These are phyloP conservation scores for Anoplopoma fimbria DNA, from an alignment of 2,113 vertebrate species.

Conservation along the genomic window DNA sequence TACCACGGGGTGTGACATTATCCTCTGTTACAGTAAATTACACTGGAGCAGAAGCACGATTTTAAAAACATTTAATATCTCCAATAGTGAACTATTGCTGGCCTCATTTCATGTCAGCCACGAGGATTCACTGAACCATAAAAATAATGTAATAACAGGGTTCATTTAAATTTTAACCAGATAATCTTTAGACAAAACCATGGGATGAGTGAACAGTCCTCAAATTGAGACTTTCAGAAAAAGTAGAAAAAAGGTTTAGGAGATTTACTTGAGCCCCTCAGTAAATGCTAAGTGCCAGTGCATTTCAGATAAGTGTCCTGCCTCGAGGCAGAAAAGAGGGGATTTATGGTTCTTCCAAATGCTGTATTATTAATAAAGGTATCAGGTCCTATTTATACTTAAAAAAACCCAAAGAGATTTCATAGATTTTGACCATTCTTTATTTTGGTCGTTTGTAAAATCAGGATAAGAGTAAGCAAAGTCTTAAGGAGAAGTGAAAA, in stretches of 20 bases:
- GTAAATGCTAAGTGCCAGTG: not conserved
- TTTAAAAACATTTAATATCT: not conserved
- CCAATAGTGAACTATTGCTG: not conserved
- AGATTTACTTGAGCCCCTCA: not conserved
- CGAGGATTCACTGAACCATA: not conserved
- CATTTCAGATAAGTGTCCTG: not conserved
- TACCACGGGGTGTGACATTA: conserved; percentile 3
- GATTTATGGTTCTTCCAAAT: not conserved
- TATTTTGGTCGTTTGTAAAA: conserved; percentile 3
- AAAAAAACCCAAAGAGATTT: not conserved
- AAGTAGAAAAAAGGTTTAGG: not conserved
- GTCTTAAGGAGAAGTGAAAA: conserved; percentile 9
- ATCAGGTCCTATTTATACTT: not conserved
- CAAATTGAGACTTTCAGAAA: not conserved
- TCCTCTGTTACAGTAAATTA: not conserved
- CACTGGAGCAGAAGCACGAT: not conserved
- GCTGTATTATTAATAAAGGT: not conserved
- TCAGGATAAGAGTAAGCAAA: conserved; percentile 14
- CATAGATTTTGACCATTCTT: not conserved
- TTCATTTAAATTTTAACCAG: not conserved
- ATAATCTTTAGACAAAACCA: conserved; percentile 13
- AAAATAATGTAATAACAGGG: not conserved
- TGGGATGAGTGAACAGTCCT: not conserved
- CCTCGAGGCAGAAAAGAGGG: not conserved
- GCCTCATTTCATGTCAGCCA: not conserved